phyloP scores from a whole-genome alignment of 2,888 invertebrate species.

The Norana najaformis region DNA sequence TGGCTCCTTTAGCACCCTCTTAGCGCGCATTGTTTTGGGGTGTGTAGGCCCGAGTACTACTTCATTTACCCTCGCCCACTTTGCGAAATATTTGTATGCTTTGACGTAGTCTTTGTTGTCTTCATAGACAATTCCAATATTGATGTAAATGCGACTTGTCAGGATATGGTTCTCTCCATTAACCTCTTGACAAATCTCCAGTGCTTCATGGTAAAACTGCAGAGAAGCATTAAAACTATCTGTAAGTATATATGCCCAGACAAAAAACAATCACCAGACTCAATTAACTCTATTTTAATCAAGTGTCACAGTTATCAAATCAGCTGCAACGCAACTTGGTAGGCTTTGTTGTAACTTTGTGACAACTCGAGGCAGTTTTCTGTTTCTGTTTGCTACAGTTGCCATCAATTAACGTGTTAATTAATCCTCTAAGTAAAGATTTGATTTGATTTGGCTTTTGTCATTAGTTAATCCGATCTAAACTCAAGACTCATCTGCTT shows the following conservation, averaged over 20 bases:
- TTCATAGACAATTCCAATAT: constrained; percentile 61
- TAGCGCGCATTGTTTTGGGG: constrained; percentile 60
- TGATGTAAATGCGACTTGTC: constrained; percentile 59
- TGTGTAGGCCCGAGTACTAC: constrained; percentile 60
- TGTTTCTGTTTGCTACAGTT: no score
- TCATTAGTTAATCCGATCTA: neutral
- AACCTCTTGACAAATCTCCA: constrained; percentile 60
- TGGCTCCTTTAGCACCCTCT: constrained; percentile 58
- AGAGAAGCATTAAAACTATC: constrained; percentile 35
- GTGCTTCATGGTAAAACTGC: constrained; percentile 59
- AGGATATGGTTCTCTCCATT: constrained; percentile 60
- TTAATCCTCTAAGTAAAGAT: neutral
- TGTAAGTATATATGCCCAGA: constrained; percentile 14
- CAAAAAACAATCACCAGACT: neutral
- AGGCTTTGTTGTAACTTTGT: no score
- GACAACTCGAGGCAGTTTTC: no score
- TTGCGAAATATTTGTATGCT: constrained; percentile 59
- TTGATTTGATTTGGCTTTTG: neutral
- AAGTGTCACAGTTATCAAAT: neutral
- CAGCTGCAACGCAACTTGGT: no score
- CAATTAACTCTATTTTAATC: neutral
- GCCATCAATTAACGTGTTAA: no score
- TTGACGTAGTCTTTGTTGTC: constrained; percentile 60
- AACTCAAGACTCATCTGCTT: neutral
- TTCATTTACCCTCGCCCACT: constrained; percentile 59